phyloP scores from a whole-genome alignment of 2,113 vertebrate species.

The Antidorcas marsupialis region DNA sequence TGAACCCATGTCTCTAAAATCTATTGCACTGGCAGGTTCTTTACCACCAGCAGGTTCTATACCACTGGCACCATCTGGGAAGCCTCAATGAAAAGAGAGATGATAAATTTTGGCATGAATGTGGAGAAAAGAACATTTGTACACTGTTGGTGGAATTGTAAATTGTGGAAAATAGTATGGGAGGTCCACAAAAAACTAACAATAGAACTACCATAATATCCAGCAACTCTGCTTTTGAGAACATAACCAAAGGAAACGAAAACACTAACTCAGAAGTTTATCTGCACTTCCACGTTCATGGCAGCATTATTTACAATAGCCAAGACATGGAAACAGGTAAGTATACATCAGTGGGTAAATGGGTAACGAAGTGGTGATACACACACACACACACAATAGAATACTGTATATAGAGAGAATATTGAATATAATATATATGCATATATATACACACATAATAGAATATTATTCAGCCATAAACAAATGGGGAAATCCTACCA shows the following conservation, averaged over 20 bases:
- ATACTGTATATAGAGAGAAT: not conserved
- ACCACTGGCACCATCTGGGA: not conserved
- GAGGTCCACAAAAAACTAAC: not conserved
- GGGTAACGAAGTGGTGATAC: not conserved
- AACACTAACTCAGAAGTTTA: not conserved
- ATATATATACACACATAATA: not conserved
- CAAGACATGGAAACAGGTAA: not conserved
- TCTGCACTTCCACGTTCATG: not conserved
- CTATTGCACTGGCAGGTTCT: not conserved
- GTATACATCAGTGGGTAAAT: not conserved
- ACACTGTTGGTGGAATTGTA: not conserved
- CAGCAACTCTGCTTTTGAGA: not conserved
- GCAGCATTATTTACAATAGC: not conserved
- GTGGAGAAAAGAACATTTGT: not conserved
- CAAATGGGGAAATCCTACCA: not conserved
- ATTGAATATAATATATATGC: not conserved
- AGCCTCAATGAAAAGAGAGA: not conserved
- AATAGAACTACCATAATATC: not conserved
- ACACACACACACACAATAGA: not conserved
- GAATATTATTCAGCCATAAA: not conserved
- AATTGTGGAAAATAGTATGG: not conserved
- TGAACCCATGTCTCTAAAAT: not conserved
- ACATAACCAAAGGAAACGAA: not conserved
- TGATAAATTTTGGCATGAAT: not conserved
- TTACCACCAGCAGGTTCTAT: not conserved